Base-by-base conservation (phyloP, 2,888 invertebrate species). In the Perithous albicinctus region DNA sequence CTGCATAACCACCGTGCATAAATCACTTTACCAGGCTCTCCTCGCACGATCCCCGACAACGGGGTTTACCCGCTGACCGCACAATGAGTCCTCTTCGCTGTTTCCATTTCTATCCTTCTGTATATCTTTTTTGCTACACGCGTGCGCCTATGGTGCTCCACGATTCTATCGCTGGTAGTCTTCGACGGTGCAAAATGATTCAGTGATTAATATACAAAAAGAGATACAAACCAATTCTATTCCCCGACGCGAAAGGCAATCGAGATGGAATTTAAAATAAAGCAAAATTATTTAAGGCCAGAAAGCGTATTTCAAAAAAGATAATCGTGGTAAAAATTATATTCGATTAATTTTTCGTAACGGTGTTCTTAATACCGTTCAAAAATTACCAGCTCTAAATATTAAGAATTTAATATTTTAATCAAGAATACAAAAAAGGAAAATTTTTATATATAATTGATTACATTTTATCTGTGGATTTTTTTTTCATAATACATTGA, bases 11-110 rank as follows among this genome's bases (percentile, higher is more conserved):
- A 61, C 59, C 43, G 38, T 26, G 74, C 66, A 79, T 79, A 79
- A 79, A 79, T 79, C 74, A 79, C 43, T 78, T 38, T 15, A 48
- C n/a, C 26, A 48, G 3, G 35, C 59, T 63, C 59, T 63, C 48
- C 63, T 73, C 63, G 46, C 56, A 20, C 66, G 72, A 64, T 66
- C 43, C 66, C 35, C 70, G 29, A 70, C 72, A 56, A 66, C 54
- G 59, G 61, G 59, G 35, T 78, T 78, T 67, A 78, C 74, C 46
- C 74, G 67, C 66, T 67, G 73, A 79, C 73, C 79, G 74, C 74
- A 73, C 73, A 73, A 73, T 73, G 66, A 48, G 63, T 56, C 48
- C 64, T n/a, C n/a, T 54, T 64, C 59, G 66, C 38, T 18, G 32
- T 64, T 32, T 64, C 20, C 54, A 23, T 54, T 46, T 18, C 46